A percentile compares a stretch with the other conserved stretches of the same genome.
Conservation (phyloP, 1,140 invertebrate species). For the Sarcophaga bullata region DNA sequence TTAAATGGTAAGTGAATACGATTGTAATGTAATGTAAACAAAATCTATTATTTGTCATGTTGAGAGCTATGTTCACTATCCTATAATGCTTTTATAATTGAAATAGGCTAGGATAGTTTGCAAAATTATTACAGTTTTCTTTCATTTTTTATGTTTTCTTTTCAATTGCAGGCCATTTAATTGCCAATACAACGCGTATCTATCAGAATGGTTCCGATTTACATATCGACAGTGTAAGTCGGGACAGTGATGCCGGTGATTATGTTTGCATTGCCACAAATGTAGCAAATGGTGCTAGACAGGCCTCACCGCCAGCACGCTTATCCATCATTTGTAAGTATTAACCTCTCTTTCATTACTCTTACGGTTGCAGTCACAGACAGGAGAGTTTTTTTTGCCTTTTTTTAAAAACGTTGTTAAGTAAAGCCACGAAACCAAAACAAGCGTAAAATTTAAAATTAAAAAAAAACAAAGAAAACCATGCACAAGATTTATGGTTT, state of each 20-base stretch:
- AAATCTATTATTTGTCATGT: too few relatives aligned
- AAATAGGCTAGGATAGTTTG: too few relatives aligned
- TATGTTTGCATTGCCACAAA: conserved; percentile 63
- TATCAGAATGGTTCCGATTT: conserved; percentile 59
- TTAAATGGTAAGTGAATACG: conserved; percentile 57
- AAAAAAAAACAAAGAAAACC: background rate
- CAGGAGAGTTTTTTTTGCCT: conserved; percentile 2
- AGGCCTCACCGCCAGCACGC: conserved; percentile 61
- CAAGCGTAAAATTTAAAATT: background rate
- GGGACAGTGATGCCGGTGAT: conserved; percentile 57
- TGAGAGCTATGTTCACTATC: too few relatives aligned
- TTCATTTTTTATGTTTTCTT: background rate
- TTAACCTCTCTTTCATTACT: background rate
- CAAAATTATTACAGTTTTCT: background rate
- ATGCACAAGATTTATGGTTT: background rate
- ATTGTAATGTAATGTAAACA: conserved; percentile 18
- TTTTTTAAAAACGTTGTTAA: background rate
- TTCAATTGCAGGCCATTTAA: conserved; percentile 55
- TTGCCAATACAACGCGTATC: conserved; percentile 58
- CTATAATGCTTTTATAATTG: too few relatives aligned
- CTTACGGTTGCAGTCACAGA: background rate
- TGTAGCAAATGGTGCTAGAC: conserved; percentile 59
- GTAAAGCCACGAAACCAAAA: background rate
- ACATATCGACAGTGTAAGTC: conserved; percentile 59
- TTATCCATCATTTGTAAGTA: conserved; percentile 64